phyloP scores from a whole-genome alignment of 2,113 vertebrate species.

The Podarcis cretensis region DNA sequence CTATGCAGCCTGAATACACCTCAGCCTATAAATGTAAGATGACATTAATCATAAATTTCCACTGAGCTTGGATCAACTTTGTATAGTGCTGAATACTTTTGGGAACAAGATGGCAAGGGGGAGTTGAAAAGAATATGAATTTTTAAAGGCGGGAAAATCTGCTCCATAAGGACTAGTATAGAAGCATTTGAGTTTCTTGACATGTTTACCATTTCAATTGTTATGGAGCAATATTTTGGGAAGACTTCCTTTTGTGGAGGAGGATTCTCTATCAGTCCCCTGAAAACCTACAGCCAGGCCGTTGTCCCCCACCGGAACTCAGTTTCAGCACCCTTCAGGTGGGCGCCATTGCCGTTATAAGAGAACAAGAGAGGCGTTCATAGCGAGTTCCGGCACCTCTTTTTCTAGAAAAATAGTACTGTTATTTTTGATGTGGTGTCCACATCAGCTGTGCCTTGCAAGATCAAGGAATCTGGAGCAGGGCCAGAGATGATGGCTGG shows the following conservation, averaged over 20 bases:
- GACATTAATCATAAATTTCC: slow-evolving; percentile 57
- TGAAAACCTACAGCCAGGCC: not conserved
- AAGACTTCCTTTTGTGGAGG: not conserved
- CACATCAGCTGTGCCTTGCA: too few species aligned
- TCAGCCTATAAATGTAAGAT: slow-evolving; percentile 51
- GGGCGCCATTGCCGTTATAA: too few species aligned
- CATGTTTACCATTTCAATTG: slow-evolving; percentile 24
- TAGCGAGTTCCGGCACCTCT: too few species aligned
- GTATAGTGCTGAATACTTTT: slow-evolving; percentile 35
- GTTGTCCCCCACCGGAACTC: not conserved
- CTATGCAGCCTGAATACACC: slow-evolving; percentile 53
- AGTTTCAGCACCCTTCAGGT: too few species aligned
- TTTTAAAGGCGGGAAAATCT: not conserved
- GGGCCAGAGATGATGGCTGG: too few species aligned
- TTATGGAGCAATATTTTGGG: not conserved
- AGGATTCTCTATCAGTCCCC: not conserved
- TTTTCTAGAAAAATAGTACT: too few species aligned
- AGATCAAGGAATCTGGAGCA: too few species aligned
- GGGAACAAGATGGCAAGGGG: not conserved
- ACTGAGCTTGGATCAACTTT: slow-evolving; percentile 44
- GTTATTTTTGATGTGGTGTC: too few species aligned
- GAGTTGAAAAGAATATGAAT: slow-evolving; percentile 19
- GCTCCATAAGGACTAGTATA: slow-evolving; percentile 7
- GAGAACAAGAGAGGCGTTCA: too few species aligned
- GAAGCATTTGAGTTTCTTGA: slow-evolving; percentile 33